phyloP scores from a whole-genome alignment of 2,888 invertebrate genomes.

The Perizoma flavofasciatum region DNA sequence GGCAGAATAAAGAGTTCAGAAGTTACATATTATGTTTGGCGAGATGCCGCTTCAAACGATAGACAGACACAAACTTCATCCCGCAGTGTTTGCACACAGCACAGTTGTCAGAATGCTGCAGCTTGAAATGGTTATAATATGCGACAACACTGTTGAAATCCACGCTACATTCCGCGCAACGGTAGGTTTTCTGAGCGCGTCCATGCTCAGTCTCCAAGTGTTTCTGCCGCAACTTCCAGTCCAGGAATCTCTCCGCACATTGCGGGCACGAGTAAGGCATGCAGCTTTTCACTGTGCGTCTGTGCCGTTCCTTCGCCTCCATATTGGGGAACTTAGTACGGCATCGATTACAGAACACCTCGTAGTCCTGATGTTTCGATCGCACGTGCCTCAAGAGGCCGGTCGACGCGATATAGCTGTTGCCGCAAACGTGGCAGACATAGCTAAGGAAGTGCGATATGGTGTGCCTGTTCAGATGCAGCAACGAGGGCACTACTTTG shows the following conservation, averaged over 20 bases:
- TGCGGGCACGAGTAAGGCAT: constrained; percentile 72
- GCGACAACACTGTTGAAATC: constrained; percentile 61
- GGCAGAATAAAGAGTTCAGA: too few relatives aligned
- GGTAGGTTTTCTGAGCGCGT: constrained; percentile 54
- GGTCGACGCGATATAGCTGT: constrained; percentile 69
- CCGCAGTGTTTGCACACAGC: constrained; percentile 71
- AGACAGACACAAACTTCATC: constrained; percentile 65
- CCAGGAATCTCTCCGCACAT: constrained; percentile 67
- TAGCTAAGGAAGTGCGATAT: constrained; percentile 71
- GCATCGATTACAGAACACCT: constrained; percentile 67
- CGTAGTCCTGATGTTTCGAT: constrained; percentile 69
- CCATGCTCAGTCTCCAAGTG: constrained; percentile 73
- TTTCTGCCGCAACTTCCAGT: constrained; percentile 62
- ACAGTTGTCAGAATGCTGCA: constrained; percentile 70
- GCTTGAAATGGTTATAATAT: constrained; percentile 70
- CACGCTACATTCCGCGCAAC: constrained; percentile 66
- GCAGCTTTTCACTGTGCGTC: constrained; percentile 66
- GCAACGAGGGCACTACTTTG: constrained; percentile 64
- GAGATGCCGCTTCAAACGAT: constrained; percentile 66
- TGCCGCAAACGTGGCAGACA: constrained; percentile 73
- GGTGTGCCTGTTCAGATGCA: constrained; percentile 71
- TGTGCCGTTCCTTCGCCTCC: constrained; percentile 71
- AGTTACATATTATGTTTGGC: constrained; percentile 55
- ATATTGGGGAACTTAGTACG: constrained; percentile 68
- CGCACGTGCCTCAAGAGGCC: constrained; percentile 66